Conservation (phyloP, 2,113 vertebrate species). For the Anolis carolinensis region DNA sequence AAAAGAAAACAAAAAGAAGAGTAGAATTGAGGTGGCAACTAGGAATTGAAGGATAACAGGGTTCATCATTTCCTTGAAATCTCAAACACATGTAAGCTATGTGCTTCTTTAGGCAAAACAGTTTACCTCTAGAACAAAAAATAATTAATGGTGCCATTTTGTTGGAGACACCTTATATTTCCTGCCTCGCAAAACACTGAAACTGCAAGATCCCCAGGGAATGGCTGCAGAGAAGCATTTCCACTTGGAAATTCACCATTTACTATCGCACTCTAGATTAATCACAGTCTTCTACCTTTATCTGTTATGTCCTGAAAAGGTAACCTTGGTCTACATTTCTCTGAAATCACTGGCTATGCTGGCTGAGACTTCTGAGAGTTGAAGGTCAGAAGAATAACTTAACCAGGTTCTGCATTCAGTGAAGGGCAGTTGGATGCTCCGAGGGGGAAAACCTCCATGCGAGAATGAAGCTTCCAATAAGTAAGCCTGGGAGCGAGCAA, state of each 20-base stretch:
- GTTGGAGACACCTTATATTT: background rate
- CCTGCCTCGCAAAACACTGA: background rate
- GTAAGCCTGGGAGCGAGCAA: too few relatives aligned
- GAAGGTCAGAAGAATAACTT: background rate
- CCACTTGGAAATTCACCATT: background rate
- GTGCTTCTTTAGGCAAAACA: background rate
- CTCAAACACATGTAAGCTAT: background rate
- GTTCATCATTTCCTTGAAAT: background rate
- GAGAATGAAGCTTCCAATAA: background rate
- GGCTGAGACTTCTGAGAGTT: too few relatives aligned
- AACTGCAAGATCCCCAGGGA: background rate
- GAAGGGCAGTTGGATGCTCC: too few relatives aligned
- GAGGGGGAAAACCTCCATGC: background rate
- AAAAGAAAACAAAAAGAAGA: background rate
- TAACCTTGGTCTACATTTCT: too few relatives aligned
- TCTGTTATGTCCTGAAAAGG: background rate
- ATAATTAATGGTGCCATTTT: background rate
- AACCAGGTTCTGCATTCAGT: background rate
- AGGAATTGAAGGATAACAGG: background rate
- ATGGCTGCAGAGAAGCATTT: background rate
- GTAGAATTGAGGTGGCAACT: background rate
- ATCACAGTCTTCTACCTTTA: background rate
- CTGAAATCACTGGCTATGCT: too few relatives aligned
- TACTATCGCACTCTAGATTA: background rate
- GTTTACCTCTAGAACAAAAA: background rate